Base-by-base conservation (phyloP, 2,797 vertebrate genomes). In the Sciurus vulgaris region DNA sequence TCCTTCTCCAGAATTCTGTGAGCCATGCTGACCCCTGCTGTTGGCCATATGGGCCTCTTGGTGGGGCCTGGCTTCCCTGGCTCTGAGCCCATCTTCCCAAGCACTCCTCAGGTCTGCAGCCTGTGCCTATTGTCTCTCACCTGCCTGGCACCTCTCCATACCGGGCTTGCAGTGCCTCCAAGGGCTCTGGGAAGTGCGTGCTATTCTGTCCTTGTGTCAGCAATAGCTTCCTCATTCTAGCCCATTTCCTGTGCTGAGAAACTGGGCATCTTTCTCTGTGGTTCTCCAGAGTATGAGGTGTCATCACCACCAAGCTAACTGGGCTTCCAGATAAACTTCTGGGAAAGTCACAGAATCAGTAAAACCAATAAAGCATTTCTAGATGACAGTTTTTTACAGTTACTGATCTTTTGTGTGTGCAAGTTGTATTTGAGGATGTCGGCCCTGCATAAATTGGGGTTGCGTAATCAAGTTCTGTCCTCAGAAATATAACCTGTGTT, bases 1-100 rank as follows among this genome's bases (percentile, higher is more conserved):
- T 73, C 41, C 1, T 2, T 49, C 76, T 89, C 61, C 54, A 59
- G 93, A 78, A 78, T 51, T 93, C 93, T 51, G 8, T 20, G 63
- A 84, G 51, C 74, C 47, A 3, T 0, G 5, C 86, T 35, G 89
- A 94, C 89, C 94, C 94, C 81, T 94, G 89, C 96, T 86, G 84
- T 70, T 33, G 72, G 47, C 96, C 93, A 72, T 89, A 91, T 86
- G 96, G 95, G 73, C 86, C 24, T 82, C 33, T 69, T 5, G 49
- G 63, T 89, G 49, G 85, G 44, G 13, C 69, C 77, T 70, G 51
- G 65, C 69, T 86, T 59, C 72, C 56, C 73, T 96, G 96, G 93
- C 86, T 59, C 28, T 4, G 44, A 1, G 77, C 91, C 72, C 35
- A 4, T 59, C 69, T 89, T 84, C 30, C 56, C 0, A 11, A 93